A percentile compares a stretch with the other conserved stretches of the same genome.
Conservation (phyloP, 2,888 invertebrate genomes). For the Agonopterix heracliana region DNA sequence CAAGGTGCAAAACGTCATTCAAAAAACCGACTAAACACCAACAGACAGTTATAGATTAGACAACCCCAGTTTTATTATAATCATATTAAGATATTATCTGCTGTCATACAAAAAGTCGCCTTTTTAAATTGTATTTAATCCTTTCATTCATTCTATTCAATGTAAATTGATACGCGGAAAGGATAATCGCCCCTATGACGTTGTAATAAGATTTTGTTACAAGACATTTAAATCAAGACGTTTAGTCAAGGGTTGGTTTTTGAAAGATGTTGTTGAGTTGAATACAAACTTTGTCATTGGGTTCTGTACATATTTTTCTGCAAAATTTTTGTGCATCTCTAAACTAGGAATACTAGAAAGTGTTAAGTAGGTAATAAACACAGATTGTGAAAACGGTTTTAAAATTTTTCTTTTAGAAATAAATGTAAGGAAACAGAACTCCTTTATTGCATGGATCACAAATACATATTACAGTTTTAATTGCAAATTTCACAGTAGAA, state of each 20-base stretch:
- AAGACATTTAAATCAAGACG: not conserved
- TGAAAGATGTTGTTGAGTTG: not conserved
- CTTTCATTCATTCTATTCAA: conserved; percentile 42
- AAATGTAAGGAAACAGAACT: too few species aligned
- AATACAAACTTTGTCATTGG: too few species aligned
- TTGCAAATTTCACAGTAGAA: too few species aligned
- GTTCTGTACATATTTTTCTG: too few species aligned
- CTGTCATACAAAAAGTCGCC: conserved; percentile 42
- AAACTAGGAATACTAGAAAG: too few species aligned
- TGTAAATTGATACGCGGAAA: conserved; percentile 21
- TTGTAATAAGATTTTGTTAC: not conserved
- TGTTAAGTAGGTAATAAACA: too few species aligned
- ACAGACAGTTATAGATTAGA: conserved; percentile 72
- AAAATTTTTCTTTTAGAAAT: too few species aligned
- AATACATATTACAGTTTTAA: too few species aligned
- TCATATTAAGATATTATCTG: conserved; percentile 71
- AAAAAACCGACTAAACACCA: conserved; percentile 45
- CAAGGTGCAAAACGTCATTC: conserved; percentile 61
- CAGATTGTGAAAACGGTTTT: too few species aligned
- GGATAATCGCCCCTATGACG: conserved; percentile 17
- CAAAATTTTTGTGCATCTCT: too few species aligned
- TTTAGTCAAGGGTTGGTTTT: not conserved
- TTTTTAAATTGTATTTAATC: conserved; percentile 57
- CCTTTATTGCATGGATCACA: too few species aligned
- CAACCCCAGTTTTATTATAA: conserved; percentile 59